A percentile compares a stretch with the other conserved stretches of the same genome.
phyloP scores from a whole-genome alignment of 2,113 vertebrate genomes.

The Periophthalmodon schlosseri region DNA sequence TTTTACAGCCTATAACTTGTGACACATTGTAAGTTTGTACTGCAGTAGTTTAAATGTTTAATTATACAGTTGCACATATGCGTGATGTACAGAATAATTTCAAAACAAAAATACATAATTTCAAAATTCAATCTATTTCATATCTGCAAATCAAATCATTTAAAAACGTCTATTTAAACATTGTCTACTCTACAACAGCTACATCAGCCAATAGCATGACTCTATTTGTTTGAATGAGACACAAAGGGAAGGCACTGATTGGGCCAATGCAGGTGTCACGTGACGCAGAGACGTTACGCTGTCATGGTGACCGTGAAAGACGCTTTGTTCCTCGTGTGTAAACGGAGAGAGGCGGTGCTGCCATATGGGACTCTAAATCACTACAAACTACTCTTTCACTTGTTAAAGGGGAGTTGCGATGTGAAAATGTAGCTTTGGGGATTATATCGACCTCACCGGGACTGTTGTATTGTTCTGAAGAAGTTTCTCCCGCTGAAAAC shows the following conservation, averaged over 20 bases:
- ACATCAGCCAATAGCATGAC: slow-evolving; percentile 62
- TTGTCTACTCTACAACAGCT: background rate
- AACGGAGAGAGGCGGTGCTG: slow-evolving; percentile 24
- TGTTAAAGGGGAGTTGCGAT: background rate
- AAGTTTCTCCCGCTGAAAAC: slow-evolving; percentile 22
- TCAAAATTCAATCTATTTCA: background rate
- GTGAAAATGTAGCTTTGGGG: slow-evolving; percentile 15
- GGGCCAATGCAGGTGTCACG: slow-evolving; percentile 35
- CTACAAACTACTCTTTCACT: slow-evolving; percentile 10
- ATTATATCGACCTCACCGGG: background rate
- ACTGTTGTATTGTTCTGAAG: background rate
- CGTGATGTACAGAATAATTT: background rate
- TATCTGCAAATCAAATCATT: background rate
- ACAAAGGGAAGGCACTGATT: slow-evolving; percentile 37
- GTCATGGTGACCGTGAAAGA: slow-evolving; percentile 79
- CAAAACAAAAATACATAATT: no score
- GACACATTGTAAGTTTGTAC: background rate
- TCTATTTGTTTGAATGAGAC: slow-evolving; percentile 63
- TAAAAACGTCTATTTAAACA: background rate
- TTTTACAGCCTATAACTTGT: background rate
- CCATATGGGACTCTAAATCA: slow-evolving; percentile 37
- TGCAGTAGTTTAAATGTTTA: background rate
- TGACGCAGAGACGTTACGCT: slow-evolving; percentile 66
- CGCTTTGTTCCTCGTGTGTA: slow-evolving; percentile 68
- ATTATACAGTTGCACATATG: background rate